phyloP scores from a whole-genome alignment of 37 sponge, comb jelly and placozoan genomes.

The Halisarca cf. caerulea region DNA sequence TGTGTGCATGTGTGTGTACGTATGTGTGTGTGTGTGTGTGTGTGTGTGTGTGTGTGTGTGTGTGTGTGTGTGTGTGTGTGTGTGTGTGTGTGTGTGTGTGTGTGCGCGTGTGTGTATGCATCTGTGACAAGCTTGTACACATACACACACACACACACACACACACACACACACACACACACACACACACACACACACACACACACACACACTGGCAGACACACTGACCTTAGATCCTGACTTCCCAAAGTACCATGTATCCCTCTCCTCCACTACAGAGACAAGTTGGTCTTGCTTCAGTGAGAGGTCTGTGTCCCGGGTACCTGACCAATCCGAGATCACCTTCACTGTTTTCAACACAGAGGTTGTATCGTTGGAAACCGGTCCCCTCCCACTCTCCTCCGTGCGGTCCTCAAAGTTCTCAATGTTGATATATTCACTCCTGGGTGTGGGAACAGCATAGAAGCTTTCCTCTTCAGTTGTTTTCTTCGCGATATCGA shows the following conservation, averaged over 20 bases:
- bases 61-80: too few species aligned
- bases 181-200: too few species aligned
- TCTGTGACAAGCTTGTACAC: too few species aligned
- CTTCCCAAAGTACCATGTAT: constrained; percentile 75
- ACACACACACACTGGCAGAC: neutral
- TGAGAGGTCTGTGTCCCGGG: constrained; percentile 60
- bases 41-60: too few species aligned
- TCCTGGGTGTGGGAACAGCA: neutral
- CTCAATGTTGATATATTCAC: constrained; percentile 22
- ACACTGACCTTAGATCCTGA: constrained; percentile 10
- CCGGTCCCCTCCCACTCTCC: neutral
- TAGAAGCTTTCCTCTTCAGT: neutral
- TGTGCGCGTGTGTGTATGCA: too few species aligned
- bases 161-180: too few species aligned
- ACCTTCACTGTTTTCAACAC: constrained; percentile 37
- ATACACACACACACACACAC: too few species aligned
- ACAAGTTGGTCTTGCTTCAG: constrained; percentile 56
- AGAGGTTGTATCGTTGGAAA: neutral
- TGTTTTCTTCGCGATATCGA: neutral
- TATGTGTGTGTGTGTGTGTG: too few species aligned
- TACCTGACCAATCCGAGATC: constrained; percentile 57
- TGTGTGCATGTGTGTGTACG: too few species aligned
- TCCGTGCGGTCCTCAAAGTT: neutral
- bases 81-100: too few species aligned
- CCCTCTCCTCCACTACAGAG: constrained; percentile 45